Evolutionary conservation across 2,888 invertebrate species (phyloP).

Genomic region (Thymelicus sylvestris): DNA sequence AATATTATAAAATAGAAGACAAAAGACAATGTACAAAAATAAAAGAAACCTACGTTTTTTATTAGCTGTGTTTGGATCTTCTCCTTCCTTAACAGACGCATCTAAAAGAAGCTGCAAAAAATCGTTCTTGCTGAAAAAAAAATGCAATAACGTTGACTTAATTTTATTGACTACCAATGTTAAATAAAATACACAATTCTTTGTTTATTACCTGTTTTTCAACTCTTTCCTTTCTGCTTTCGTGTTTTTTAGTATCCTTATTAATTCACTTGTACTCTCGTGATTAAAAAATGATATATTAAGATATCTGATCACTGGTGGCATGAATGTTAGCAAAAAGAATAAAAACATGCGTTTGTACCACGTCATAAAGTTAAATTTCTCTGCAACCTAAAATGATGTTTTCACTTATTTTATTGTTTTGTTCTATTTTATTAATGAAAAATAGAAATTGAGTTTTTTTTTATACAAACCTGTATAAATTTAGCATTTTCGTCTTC

Average conservation of each 20-base stretch:
- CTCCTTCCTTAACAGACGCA: conserved; percentile 68
- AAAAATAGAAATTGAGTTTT: too few relatives aligned
- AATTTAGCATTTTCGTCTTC: conserved; percentile 78
- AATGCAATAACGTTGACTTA: neutral
- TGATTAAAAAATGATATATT: conserved; percentile 70
- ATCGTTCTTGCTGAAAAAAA: conserved; percentile 71
- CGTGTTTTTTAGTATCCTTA: conserved; percentile 66
- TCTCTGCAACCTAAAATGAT: conserved; percentile 69
- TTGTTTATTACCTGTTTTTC: conserved; percentile 58
- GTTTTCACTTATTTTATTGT: neutral
- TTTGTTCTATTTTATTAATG: too few relatives aligned
- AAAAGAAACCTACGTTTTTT: neutral
- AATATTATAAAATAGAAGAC: too few relatives aligned
- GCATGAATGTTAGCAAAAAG: conserved; percentile 64
- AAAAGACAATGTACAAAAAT: too few relatives aligned
- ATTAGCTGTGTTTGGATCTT: conserved; percentile 43
- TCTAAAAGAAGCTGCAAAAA: conserved; percentile 80
- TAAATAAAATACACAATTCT: neutral
- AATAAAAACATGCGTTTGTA: conserved; percentile 63
- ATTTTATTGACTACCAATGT: neutral
- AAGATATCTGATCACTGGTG: conserved; percentile 58
- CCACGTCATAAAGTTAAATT: conserved; percentile 67
- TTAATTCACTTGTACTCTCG: conserved; percentile 61
- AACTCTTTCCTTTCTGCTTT: conserved; percentile 67
- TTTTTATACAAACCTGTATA: conserved; percentile 61